phyloP scores from a whole-genome alignment of 2,888 invertebrate species.

The Tetranychus truncatus region DNA sequence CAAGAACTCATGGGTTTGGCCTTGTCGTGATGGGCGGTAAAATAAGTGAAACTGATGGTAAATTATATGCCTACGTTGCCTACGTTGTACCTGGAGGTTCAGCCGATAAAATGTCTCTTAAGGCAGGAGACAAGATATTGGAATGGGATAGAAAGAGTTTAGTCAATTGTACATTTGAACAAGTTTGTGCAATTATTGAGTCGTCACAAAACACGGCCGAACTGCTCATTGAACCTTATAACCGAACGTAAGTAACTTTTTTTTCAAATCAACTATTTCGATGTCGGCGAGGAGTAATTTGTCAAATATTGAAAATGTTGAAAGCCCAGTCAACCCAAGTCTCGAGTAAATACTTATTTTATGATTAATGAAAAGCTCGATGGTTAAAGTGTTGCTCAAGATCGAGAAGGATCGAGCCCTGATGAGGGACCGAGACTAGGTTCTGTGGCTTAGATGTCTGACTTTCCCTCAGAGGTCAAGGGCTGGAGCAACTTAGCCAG shows the following conservation, averaged over 20 bases:
- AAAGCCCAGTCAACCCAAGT: too few relatives aligned
- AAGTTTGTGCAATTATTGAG: conserved; percentile 73
- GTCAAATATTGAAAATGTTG: not conserved
- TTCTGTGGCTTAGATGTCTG: too few relatives aligned
- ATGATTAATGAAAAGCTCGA: too few relatives aligned
- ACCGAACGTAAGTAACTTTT: conserved; percentile 9
- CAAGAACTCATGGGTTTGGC: conserved; percentile 56
- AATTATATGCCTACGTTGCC: conserved; percentile 70
- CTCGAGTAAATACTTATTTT: too few relatives aligned
- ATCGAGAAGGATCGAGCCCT: not conserved
- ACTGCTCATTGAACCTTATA: conserved; percentile 58
- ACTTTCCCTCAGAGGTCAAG: too few relatives aligned
- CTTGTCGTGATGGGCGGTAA: conserved; percentile 88
- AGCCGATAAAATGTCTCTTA: conserved; percentile 46
- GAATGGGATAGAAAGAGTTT: conserved; percentile 79
- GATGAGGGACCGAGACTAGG: too few relatives aligned
- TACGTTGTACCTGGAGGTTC: conserved; percentile 82
- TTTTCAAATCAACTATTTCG: not conserved
- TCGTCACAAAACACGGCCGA: conserved; percentile 68
- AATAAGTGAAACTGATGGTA: conserved; percentile 54
- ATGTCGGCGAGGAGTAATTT: not conserved
- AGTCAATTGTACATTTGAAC: conserved; percentile 78
- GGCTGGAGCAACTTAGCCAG: too few relatives aligned
- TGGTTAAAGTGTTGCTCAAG: not conserved
- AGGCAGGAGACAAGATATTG: conserved; percentile 42